These are phyloP conservation scores for Neolamprologus hecqui DNA, from an alignment of 2,113 vertebrate species.

Conservation along the genomic window DNA sequence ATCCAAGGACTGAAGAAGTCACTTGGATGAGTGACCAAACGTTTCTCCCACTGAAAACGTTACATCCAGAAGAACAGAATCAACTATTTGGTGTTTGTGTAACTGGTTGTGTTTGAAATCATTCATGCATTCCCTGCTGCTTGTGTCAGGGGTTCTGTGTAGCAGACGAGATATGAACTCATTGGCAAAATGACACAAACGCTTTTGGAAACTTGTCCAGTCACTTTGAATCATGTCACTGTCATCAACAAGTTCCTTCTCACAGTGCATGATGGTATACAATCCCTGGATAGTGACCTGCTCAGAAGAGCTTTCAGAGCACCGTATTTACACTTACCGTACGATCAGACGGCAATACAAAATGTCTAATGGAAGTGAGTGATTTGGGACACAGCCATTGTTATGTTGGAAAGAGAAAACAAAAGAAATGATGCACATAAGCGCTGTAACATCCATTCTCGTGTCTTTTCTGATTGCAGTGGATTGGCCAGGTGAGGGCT, in stretches of 20 bases:
- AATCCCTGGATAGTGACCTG: not conserved
- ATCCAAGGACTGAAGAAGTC: not conserved
- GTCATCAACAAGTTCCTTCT: not conserved
- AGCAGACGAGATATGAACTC: not conserved
- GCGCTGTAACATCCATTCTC: constrained; percentile 34
- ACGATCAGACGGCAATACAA: not conserved
- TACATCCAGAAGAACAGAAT: not conserved
- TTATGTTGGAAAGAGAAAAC: not conserved
- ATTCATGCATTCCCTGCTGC: not conserved
- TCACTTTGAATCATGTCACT: not conserved
- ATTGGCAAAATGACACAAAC: not conserved
- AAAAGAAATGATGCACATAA: not conserved
- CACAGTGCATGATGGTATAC: not conserved
- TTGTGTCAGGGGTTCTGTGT: not conserved
- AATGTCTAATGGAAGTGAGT: not conserved
- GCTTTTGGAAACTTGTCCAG: not conserved
- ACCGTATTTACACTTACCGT: not conserved
- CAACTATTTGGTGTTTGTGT: not conserved
- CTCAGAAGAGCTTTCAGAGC: not conserved
- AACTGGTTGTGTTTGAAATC: not conserved
- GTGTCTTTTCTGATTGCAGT: constrained; percentile 63
- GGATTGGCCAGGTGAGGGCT: constrained; percentile 72
- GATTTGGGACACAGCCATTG: not conserved
- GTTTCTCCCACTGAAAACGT: not conserved
- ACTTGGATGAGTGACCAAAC: not conserved